Evolutionary conservation across 2,113 vertebrate genomes (phyloP).

Genomic region (Clarias gariepinus): DNA sequence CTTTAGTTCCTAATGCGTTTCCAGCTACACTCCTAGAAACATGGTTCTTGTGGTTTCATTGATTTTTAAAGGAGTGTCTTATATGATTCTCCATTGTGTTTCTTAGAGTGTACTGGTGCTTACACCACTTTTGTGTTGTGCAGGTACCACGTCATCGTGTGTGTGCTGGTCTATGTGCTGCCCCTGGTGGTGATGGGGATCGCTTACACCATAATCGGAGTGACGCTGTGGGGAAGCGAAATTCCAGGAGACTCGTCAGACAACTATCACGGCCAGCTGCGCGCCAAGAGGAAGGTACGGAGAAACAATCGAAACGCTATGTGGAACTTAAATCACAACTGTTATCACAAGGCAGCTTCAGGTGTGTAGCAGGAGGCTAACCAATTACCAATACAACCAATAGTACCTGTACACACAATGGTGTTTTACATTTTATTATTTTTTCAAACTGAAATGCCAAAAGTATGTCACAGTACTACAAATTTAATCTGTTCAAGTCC

Average conservation of each 20-base stretch:
- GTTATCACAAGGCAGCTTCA: background rate
- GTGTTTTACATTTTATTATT: too few relatives aligned
- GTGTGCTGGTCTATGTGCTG: slow-evolving; percentile 81
- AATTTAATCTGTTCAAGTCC: background rate
- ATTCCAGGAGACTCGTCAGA: slow-evolving; percentile 84
- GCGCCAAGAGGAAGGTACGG: slow-evolving; percentile 85
- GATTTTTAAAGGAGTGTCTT: background rate
- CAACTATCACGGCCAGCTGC: slow-evolving; percentile 83
- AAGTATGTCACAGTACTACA: too few relatives aligned
- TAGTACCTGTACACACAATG: too few relatives aligned
- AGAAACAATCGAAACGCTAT: background rate
- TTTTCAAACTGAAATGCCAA: too few relatives aligned
- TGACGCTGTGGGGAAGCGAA: slow-evolving; percentile 84
- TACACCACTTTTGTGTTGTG: slow-evolving; percentile 42
- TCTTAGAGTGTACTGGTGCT: background rate
- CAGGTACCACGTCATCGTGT: slow-evolving; percentile 83
- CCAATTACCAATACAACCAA: background rate
- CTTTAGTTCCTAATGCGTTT: background rate
- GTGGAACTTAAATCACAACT: background rate
- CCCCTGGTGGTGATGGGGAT: slow-evolving; percentile 83
- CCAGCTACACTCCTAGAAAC: background rate
- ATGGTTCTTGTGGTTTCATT: background rate
- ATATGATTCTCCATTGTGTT: background rate
- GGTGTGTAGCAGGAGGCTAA: background rate
- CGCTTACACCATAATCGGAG: slow-evolving; percentile 82